Base-by-base conservation (phyloP, 1,140 invertebrate genomes). In the Euura lappo region DNA sequence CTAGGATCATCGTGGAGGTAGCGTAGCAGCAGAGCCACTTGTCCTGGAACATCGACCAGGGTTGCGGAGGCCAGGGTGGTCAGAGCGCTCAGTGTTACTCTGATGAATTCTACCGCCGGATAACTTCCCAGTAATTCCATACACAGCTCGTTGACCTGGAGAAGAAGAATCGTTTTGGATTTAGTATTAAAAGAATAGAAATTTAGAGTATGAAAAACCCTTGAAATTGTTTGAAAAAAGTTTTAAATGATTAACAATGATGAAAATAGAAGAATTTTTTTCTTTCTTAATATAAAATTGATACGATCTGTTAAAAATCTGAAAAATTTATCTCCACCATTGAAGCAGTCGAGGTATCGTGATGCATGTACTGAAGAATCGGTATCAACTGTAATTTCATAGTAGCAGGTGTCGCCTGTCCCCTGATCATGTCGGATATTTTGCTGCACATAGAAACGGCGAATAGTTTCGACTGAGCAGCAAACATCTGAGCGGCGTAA, bases 401-500 rank as follows among this genome's bases (percentile, higher is more conserved):
- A 66, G 96, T 94, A 5, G 97, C 94, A 4, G 96, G 96, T 1
- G 97, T 98, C 65, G 94, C 93, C 79, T 98, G 91, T 68, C 95
- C 95, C 83, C 96, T 93, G 77, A 99, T 97, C 97, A 99, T 99
- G 73, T 97, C 93, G 1, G 95, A 95, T 68, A 99, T 93, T 88
- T 98, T 98, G 77, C 95, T 95, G 81, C 97, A 98, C 93, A 99
- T 98, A 69, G 95, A 97, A 6, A 96, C 93, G n/a, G 97, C 96
- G 91, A 99, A 99, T 47, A 94, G 91, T 85, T 95, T 96, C 6
- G 97, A 98, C 83, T 96, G 94, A 8, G 95, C 94, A 66, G 96
- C 96, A 92, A 98, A 98, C 88, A 94, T 94, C 76, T 93, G 94
- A 71, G 97, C 96, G 69, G 97, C 97, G 91, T 96, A 97, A 79